These are phyloP conservation scores for Hartigia nigra DNA, from an alignment of 2,888 invertebrate genomes.

Conservation along the genomic window DNA sequence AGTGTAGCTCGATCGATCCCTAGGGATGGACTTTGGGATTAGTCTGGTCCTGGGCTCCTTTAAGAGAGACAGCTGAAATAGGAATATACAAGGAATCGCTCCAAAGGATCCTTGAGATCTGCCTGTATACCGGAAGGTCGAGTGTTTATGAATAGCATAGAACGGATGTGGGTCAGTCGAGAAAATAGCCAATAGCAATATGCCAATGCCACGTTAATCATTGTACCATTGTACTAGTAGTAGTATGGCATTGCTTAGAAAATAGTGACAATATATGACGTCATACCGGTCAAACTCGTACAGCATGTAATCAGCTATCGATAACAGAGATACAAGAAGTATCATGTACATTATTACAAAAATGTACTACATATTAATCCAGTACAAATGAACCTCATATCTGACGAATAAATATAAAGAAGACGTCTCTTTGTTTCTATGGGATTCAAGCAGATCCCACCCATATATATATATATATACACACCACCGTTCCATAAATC, in stretches of 20 bases:
- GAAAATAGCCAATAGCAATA: constrained; percentile 3
- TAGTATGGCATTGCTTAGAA: background rate
- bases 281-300: background rate
- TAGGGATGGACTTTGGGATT: background rate
- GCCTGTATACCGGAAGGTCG: background rate
- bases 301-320: background rate
- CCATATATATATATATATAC: background rate
- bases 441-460: background rate
- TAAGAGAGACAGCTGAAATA: background rate
- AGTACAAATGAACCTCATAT: background rate
- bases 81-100: background rate
- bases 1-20: background rate
- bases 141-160: constrained; percentile 1
- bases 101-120: background rate
- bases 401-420: background rate
- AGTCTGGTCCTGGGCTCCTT: background rate
- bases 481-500: too few species aligned
- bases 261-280: background rate
- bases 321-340: background rate
- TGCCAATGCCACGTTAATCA: background rate
- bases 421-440: background rate
- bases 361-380: background rate
- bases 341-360: background rate
- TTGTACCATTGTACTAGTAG: background rate
- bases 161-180: constrained; percentile 7